Evolutionary conservation across 2,113 vertebrate species (phyloP).

Genomic region (Solea solea): DNA sequence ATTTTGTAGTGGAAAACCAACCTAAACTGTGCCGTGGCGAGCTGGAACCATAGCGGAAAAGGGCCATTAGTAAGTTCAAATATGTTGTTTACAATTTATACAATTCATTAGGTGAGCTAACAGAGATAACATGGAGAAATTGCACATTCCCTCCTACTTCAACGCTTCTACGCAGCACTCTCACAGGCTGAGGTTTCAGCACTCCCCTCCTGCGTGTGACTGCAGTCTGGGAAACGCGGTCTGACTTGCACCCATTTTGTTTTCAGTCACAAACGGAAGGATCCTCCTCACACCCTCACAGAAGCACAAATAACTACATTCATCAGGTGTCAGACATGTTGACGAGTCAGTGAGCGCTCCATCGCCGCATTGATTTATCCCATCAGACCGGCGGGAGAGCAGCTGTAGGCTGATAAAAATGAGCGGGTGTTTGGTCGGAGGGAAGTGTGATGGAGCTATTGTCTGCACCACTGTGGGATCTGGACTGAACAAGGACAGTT

Average conservation of each 20-base stretch:
- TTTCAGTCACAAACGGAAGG: not conserved
- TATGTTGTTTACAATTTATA: too few relatives aligned
- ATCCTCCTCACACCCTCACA: not conserved
- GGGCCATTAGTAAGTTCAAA: too few relatives aligned
- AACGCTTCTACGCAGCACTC: conserved; percentile 36
- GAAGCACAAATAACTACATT: conserved; percentile 29
- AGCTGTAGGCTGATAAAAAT: conserved; percentile 6
- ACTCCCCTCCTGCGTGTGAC: conserved; percentile 19
- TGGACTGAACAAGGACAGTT: conserved; percentile 18
- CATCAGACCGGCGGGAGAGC: conserved; percentile 1
- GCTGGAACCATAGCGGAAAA: too few relatives aligned
- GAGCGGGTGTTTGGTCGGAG: not conserved
- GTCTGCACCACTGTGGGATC: conserved; percentile 19
- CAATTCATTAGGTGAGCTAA: too few relatives aligned
- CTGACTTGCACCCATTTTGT: not conserved
- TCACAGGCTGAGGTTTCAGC: conserved; percentile 25
- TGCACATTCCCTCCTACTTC: conserved; percentile 16
- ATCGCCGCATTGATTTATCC: conserved; percentile 19
- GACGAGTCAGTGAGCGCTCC: not conserved
- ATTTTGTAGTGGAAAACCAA: too few relatives aligned
- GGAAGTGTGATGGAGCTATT: conserved; percentile 32
- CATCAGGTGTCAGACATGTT: conserved; percentile 26
- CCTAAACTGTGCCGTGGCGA: too few relatives aligned
- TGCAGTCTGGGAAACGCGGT: not conserved
- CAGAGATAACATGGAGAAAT: too few relatives aligned